These are phyloP conservation scores for Drosophila melanica DNA, from an alignment of 1,140 invertebrate species.

Conservation along the genomic window DNA sequence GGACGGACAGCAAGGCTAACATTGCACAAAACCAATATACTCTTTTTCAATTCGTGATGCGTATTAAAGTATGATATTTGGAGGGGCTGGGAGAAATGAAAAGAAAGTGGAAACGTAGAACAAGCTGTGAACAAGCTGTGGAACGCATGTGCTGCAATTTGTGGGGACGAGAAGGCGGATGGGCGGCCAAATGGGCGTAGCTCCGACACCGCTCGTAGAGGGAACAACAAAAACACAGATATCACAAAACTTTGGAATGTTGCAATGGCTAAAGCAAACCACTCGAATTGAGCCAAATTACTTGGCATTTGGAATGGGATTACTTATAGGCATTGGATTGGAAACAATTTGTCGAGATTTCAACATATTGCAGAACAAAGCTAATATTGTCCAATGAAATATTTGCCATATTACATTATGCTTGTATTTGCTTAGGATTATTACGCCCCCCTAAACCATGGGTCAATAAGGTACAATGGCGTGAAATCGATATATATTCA, in stretches of 20 bases:
- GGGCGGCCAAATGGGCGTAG: too few relatives aligned
- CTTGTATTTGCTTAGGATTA: conserved; percentile 22
- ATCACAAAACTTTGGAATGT: conserved; percentile 34
- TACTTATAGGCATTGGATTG: conserved; percentile 44
- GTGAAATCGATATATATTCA: not conserved
- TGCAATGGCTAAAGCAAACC: conserved; percentile 36
- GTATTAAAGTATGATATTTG: too few relatives aligned
- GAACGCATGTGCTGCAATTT: conserved; percentile 48
- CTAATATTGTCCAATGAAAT: conserved; percentile 22
- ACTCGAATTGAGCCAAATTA: conserved; percentile 49
- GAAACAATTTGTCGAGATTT: conserved; percentile 47
- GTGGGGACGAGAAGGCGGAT: not conserved
- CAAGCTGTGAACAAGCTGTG: conserved; percentile 43
- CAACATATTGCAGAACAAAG: conserved; percentile 16
- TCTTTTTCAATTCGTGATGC: too few relatives aligned
- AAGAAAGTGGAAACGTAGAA: conserved; percentile 12
- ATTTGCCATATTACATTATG: conserved; percentile 17
- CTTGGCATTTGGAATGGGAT: conserved; percentile 39
- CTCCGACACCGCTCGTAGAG: too few relatives aligned
- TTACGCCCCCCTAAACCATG: conserved; percentile 7
- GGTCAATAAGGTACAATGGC: conserved; percentile 8
- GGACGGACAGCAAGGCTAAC: too few relatives aligned
- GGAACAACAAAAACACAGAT: conserved; percentile 13
- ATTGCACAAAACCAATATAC: too few relatives aligned
- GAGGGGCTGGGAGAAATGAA: not conserved